A percentile compares a stretch with the other conserved stretches of the same genome.
These are phyloP conservation scores for Mythimna impura DNA, from an alignment of 2,888 invertebrate species.

Conservation along the genomic window DNA sequence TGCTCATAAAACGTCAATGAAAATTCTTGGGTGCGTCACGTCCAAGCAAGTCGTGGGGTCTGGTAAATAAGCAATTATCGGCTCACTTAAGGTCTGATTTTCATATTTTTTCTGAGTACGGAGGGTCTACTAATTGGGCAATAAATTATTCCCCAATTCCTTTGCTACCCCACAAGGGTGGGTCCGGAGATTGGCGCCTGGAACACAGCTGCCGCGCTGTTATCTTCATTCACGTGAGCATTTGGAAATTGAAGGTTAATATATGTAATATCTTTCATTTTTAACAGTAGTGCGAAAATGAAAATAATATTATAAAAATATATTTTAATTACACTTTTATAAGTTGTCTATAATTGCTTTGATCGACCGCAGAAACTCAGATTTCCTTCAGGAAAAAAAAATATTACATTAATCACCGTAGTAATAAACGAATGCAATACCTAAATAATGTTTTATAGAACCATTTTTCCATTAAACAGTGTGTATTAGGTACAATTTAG, in stretches of 20 bases:
- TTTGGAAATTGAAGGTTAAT: constrained; percentile 29
- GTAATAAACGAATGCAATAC: background rate
- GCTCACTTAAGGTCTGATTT: constrained; percentile 74
- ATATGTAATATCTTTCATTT: constrained; percentile 2
- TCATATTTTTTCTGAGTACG: constrained; percentile 72
- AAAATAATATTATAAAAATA: too few species aligned
- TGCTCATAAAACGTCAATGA: constrained; percentile 65
- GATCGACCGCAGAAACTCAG: background rate
- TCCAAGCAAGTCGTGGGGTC: constrained; percentile 53
- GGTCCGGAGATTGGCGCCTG: constrained; percentile 65
- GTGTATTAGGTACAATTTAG: background rate
- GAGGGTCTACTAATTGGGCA: constrained; percentile 78
- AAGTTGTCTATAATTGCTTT: background rate
- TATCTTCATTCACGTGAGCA: constrained; percentile 33
- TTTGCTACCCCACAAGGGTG: constrained; percentile 71
- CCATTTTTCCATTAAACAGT: background rate
- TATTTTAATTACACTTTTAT: background rate
- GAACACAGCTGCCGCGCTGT: constrained; percentile 66
- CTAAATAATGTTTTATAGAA: background rate
- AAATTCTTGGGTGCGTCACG: constrained; percentile 66
- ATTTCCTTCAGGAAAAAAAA: background rate
- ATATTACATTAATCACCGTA: background rate
- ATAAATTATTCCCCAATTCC: constrained; percentile 80
- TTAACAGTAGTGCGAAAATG: constrained; percentile 3
- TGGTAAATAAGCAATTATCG: constrained; percentile 83